Evolutionary conservation across 2,797 vertebrate genomes (phyloP).

Genomic region (Peromyscus attwateri): DNA sequence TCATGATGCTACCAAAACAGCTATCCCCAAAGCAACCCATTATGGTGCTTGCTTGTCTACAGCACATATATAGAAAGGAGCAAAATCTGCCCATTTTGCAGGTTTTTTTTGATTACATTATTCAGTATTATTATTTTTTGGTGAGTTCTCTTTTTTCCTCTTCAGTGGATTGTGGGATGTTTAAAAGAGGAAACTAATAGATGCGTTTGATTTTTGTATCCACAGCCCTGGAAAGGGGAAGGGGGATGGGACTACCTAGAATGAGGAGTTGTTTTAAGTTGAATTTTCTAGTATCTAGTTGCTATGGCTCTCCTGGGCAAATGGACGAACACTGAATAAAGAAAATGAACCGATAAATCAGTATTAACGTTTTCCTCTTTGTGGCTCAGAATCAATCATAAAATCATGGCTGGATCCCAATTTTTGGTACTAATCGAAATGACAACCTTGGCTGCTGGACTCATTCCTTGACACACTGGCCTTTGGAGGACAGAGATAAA

Average conservation of each 20-base stretch:
- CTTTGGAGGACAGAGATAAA: conserved; percentile 68
- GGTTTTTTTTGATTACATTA: not conserved
- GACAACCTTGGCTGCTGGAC: conserved; percentile 54
- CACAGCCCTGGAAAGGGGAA: not conserved
- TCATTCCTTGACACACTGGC: conserved; percentile 55
- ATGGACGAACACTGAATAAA: conserved; percentile 79
- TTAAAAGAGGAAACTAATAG: conserved; percentile 65
- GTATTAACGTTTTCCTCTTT: conserved; percentile 72
- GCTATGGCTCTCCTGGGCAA: conserved; percentile 51
- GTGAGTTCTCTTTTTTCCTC: not conserved
- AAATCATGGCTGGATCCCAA: conserved; percentile 33
- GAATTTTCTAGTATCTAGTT: conserved; percentile 74
- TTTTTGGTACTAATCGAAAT: conserved; percentile 75
- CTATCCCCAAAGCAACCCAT: conserved; percentile 23
- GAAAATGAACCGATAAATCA: conserved; percentile 80
- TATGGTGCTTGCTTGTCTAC: not conserved
- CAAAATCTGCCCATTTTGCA: conserved; percentile 51
- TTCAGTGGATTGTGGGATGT: conserved; percentile 15
- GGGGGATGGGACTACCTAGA: conserved; percentile 46
- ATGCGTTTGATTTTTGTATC: not conserved
- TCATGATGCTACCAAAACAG: conserved; percentile 9
- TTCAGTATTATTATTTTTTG: not conserved
- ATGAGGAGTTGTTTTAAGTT: conserved; percentile 74
- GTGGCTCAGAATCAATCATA: conserved; percentile 71
- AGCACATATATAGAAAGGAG: not conserved